phyloP scores from a whole-genome alignment of 2,888 invertebrate genomes.

The Xestia rhomboidea region DNA sequence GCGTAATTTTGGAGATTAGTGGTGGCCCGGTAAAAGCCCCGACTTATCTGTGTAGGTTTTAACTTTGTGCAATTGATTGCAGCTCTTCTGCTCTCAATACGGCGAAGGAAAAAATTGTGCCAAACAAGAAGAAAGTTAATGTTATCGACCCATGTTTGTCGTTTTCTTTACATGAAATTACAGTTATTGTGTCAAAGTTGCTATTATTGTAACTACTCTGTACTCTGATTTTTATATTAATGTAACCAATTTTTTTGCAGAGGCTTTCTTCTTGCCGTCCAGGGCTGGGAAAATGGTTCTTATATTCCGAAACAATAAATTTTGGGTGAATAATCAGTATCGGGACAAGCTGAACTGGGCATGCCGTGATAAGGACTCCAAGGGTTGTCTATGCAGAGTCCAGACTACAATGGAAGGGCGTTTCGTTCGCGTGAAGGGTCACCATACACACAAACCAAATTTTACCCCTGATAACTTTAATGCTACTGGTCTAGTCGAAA shows the following conservation, averaged over 20 bases:
- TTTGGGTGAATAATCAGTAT: conserved; percentile 89
- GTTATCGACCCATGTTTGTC: not conserved
- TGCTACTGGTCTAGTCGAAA: conserved; percentile 71
- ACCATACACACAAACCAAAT: conserved; percentile 85
- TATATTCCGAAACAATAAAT: conserved; percentile 86
- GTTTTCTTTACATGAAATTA: not conserved
- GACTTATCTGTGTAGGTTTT: not conserved
- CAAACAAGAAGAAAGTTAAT: not conserved
- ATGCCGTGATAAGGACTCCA: conserved; percentile 86
- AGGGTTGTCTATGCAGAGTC: conserved; percentile 85
- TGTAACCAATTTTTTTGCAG: conserved; percentile 71
- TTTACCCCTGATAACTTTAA: conserved; percentile 85
- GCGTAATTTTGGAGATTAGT: not conserved
- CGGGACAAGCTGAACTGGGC: conserved; percentile 88
- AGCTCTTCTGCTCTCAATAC: not conserved
- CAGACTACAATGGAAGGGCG: conserved; percentile 88
- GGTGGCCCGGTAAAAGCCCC: not conserved
- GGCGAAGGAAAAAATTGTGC: not conserved
- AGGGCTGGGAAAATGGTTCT: conserved; percentile 87
- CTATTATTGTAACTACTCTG: not conserved
- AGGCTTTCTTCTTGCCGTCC: conserved; percentile 87
- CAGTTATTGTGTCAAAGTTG: conserved; percentile 1
- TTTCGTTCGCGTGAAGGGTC: conserved; percentile 84
- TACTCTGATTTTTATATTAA: conserved; percentile 31
- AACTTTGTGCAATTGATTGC: not conserved